A percentile compares a stretch with the other conserved stretches of the same genome.
phyloP scores from a whole-genome alignment of 2,888 invertebrate genomes.

The Pherbina coryleti region DNA sequence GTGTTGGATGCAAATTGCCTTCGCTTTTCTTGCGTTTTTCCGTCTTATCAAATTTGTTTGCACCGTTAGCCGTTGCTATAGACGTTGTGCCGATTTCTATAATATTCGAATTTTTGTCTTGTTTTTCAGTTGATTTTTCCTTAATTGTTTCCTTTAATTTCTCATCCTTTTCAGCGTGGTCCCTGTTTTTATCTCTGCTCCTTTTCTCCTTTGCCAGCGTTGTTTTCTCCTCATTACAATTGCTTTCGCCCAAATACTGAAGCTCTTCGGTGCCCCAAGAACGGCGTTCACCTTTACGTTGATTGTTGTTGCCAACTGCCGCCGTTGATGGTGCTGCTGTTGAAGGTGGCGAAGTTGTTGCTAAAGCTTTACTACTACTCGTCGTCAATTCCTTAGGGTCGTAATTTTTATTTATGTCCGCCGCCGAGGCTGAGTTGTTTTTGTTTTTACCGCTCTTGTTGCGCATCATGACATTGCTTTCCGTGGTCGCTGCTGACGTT shows the following conservation, averaged over 20 bases:
- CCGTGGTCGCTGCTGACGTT: constrained; percentile 61
- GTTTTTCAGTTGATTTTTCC: constrained; percentile 32
- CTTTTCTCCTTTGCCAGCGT: constrained; percentile 54
- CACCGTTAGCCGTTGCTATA: not conserved
- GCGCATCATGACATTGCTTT: constrained; percentile 65
- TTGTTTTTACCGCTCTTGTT: constrained; percentile 54
- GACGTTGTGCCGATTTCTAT: not conserved
- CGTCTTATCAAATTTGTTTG: constrained; percentile 17
- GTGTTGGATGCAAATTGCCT: constrained; percentile 34
- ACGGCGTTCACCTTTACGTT: constrained; percentile 71
- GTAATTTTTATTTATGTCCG: constrained; percentile 61
- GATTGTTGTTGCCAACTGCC: constrained; percentile 46
- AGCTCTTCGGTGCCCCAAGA: constrained; percentile 79
- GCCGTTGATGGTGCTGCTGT: constrained; percentile 28
- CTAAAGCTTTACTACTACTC: constrained; percentile 5
- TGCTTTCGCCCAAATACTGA: constrained; percentile 67
- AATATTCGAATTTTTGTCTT: constrained; percentile 19
- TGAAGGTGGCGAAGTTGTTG: constrained; percentile 7
- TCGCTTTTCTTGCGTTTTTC: constrained; percentile 53
- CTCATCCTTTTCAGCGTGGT: constrained; percentile 46
- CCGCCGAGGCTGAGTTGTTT: constrained; percentile 59
- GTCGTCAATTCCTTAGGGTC: constrained; percentile 43
- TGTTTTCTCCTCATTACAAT: constrained; percentile 48
- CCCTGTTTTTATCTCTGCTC: constrained; percentile 47
- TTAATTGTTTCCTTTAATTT: constrained; percentile 35